phyloP scores from a whole-genome alignment of 2,113 vertebrate species.

The Scartelaos histophorus region DNA sequence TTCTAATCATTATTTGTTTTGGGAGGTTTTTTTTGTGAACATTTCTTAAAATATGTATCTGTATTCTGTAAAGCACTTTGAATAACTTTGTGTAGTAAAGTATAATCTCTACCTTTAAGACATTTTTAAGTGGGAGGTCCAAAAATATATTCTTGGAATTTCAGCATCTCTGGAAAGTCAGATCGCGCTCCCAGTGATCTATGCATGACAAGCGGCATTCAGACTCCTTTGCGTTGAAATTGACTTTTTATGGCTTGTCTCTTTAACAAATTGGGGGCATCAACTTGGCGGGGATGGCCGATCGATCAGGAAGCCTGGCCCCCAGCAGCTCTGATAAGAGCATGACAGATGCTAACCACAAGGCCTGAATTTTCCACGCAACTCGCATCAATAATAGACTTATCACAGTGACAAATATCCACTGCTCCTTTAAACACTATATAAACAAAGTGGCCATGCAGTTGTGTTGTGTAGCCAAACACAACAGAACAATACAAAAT shows the following conservation, averaged over 20 bases:
- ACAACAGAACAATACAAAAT: slow-evolving; percentile 18
- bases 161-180: not conserved
- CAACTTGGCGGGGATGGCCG: slow-evolving; percentile 34
- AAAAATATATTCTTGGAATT: not conserved
- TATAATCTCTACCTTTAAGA: not conserved
- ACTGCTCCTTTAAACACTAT: slow-evolving; percentile 22
- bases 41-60: no score
- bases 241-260: slow-evolving; percentile 33
- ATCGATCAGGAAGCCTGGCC: slow-evolving; percentile 56
- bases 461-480: slow-evolving; percentile 26
- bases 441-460: slow-evolving; percentile 1
- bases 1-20: no score
- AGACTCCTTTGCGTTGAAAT: slow-evolving; percentile 18
- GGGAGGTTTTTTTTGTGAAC: no score
- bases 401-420: slow-evolving; percentile 47
- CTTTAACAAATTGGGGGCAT: slow-evolving; percentile 42
- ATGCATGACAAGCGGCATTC: slow-evolving; percentile 21
- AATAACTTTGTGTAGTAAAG: not conserved
- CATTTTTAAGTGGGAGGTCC: not conserved
- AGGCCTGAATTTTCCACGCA: slow-evolving; percentile 40
- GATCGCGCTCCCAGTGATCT: slow-evolving; percentile 43
- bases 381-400: slow-evolving; percentile 46
- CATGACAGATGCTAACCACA: slow-evolving; percentile 67
- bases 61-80: no score
- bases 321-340: slow-evolving; percentile 63